These are phyloP conservation scores for Xiphophorus couchianus DNA, from an alignment of 2,113 vertebrate genomes.

Conservation along the genomic window DNA sequence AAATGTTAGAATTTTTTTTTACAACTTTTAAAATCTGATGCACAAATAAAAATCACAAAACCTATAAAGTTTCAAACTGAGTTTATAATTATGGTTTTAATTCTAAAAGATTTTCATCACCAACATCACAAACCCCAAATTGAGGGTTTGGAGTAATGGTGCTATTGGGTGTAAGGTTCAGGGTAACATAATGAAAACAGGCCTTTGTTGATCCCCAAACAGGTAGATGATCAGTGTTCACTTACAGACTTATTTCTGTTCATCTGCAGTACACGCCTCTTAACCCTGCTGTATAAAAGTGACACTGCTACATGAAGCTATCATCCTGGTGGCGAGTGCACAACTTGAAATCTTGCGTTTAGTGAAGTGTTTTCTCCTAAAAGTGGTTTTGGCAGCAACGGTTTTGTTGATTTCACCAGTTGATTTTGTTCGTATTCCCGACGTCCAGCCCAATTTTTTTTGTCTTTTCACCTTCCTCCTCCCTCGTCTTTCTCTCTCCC, in stretches of 20 bases:
- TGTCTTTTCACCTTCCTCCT: neutral
- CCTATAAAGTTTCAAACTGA: no score
- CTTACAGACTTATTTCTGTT: constrained; percentile 1
- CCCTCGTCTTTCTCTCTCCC: constrained; percentile 1
- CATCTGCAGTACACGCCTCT: neutral
- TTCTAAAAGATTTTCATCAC: neutral
- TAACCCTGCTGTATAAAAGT: constrained; percentile 22
- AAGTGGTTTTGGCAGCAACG: constrained; percentile 3
- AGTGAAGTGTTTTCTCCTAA: constrained; percentile 10
- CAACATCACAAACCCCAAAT: neutral
- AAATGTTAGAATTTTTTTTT: neutral
- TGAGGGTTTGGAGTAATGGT: no score
- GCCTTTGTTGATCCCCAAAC: constrained; percentile 15
- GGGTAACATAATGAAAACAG: no score
- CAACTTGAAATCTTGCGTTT: constrained; percentile 46
- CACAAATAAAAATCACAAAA: neutral
- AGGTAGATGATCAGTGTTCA: constrained; percentile 18
- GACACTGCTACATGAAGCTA: constrained; percentile 10
- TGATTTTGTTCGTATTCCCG: neutral
- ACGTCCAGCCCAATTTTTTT: neutral
- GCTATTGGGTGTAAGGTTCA: no score
- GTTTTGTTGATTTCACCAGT: neutral
- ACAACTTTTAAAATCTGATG: neutral
- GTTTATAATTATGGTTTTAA: neutral
- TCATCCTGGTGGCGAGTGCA: constrained; percentile 32